Evolutionary conservation across 2,888 invertebrate genomes (phyloP).

Genomic region (Heteropelma amictum): DNA sequence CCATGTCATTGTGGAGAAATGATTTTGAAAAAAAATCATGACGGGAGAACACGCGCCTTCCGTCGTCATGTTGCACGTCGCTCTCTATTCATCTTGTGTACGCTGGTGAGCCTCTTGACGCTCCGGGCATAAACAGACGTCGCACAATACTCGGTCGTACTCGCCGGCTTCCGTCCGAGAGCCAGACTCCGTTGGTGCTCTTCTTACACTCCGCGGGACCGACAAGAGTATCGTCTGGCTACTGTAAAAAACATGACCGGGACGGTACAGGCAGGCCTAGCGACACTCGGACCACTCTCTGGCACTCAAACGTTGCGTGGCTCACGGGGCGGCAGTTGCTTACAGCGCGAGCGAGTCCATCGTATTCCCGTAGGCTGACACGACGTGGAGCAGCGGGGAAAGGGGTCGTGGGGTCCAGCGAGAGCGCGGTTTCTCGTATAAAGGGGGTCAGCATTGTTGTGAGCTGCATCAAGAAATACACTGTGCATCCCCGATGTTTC

Average conservation of each 20-base stretch:
- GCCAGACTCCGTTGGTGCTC: constrained; percentile 16
- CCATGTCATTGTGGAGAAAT: no score
- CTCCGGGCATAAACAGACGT: neutral
- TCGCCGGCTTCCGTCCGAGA: no score
- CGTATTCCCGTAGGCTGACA: constrained; percentile 66
- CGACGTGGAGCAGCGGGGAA: constrained; percentile 32
- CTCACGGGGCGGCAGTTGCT: constrained; percentile 66
- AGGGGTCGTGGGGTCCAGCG: constrained; percentile 27
- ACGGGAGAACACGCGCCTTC: no score
- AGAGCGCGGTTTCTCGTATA: constrained; percentile 22
- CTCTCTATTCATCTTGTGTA: no score
- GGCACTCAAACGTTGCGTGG: constrained; percentile 45
- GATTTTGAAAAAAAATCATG: no score
- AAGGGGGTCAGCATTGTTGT: constrained; percentile 66
- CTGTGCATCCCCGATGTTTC: constrained; percentile 38
- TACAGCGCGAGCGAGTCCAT: constrained; percentile 68
- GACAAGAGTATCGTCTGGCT: constrained; percentile 75
- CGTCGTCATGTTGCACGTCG: no score
- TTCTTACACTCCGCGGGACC: constrained; percentile 42
- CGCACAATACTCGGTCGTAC: neutral
- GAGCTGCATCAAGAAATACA: constrained; percentile 53
- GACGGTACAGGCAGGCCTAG: constrained; percentile 16
- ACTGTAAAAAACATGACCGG: constrained; percentile 74
- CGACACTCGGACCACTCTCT: constrained; percentile 43
- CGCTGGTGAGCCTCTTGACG: no score